Conservation (phyloP, 2,113 vertebrate genomes). For the Ceyx cyanopectus region DNA sequence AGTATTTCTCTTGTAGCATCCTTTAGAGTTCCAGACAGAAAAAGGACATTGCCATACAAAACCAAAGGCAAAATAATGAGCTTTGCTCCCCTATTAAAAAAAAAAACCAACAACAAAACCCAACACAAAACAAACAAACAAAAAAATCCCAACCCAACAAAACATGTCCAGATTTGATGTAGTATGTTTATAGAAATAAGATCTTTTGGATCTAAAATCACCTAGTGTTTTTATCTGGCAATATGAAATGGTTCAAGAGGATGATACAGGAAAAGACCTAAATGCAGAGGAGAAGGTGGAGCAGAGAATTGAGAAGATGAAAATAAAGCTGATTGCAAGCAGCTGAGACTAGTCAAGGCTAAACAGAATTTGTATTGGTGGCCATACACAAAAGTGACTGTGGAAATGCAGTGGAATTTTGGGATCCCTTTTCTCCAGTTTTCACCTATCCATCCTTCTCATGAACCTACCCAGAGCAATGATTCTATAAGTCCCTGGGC, state of each 20-base stretch:
- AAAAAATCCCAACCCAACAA: background rate
- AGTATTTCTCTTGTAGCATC: background rate
- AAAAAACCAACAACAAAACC: background rate
- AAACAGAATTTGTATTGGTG: background rate
- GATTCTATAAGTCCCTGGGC: background rate
- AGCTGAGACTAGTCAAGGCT: background rate
- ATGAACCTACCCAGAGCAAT: background rate
- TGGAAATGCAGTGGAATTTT: background rate
- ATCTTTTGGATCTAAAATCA: background rate
- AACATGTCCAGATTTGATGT: background rate
- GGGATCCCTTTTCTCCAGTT: background rate
- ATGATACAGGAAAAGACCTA: background rate
- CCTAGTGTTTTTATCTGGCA: background rate
- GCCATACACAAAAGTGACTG: background rate
- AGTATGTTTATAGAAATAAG: background rate
- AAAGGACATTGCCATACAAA: background rate
- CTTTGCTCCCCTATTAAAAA: background rate
- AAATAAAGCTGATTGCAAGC: background rate
- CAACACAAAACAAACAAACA: background rate
- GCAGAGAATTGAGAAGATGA: background rate
- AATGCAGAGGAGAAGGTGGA: background rate
- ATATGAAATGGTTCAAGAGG: background rate
- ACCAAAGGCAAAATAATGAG: background rate
- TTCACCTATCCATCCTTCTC: background rate
- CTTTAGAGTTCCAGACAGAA: background rate